Base-by-base conservation (phyloP, 2,888 invertebrate species). In the Scaptodrosophila latifasciaeformis region DNA sequence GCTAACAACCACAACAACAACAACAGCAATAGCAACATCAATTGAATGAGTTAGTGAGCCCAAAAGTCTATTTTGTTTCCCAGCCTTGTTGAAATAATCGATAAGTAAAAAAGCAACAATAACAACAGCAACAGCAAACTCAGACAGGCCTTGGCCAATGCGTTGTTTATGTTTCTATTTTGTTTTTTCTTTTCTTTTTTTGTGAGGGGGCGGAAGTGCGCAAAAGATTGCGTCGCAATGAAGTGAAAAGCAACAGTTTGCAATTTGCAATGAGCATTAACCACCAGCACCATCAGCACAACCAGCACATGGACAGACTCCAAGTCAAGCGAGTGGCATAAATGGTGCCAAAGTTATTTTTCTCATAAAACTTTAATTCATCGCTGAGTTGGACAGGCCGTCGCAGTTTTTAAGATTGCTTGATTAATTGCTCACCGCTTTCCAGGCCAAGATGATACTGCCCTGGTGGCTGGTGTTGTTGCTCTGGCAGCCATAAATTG, bases 181-280 rank as follows among this genome's bases (percentile, higher is more conserved):
- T n/a, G 47, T 47, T 37, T 21, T 29, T 37, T 10, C n/a, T n/a
- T n/a, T 12, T 12, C 10, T 34, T 34, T 34, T 34, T 34, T 13
- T 37, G 4, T 24, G 24, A 3, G 54, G 24, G 59, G 59, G 53
- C 62, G 62, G 64, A 69, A 35, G 37, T 19, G 49, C 39, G 34
- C 44, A n/a, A 21, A 10, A 18, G 37, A 13, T 49, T 43, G 43
- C 49, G 49, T 35, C 42, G n/a, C n/a, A n/a, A n/a, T n/a, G n/a
- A n/a, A 50, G 42, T 35, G 50, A 27, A 44, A 50, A 70, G 69
- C 67, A 64, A 65, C 65, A 61, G 65, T 62, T 67, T 67, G 57
- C 53, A 48, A 31, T 40, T 52, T 27, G 56, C n/a, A n/a, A n/a
- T n/a, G n/a, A n/a, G n/a, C n/a, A n/a, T n/a, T n/a, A n/a, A n/a